Evolutionary conservation across 2,888 invertebrate species (phyloP), one percentile per base, ranked within the genome.

Genomic region (Spilarctia lutea): DNA sequence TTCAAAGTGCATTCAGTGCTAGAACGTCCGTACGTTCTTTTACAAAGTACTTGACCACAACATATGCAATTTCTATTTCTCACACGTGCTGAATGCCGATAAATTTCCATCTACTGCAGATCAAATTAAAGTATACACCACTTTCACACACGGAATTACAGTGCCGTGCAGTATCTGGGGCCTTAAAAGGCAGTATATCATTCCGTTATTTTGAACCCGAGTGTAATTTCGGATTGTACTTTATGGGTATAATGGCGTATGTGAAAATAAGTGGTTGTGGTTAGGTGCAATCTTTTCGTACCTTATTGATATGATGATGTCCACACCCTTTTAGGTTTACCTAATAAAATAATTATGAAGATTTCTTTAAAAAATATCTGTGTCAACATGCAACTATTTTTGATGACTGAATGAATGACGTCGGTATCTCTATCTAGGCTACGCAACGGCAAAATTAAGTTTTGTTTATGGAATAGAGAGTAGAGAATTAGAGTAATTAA

Each of bases 131-230:
- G 84, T 85, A 81, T 82, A 86, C 82, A 82, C 75, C 73, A 83
- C 83, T 83, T 84, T 85, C 80, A 76, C 83, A 76, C 82, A 77
- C 78, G 75, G 81, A 85, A 88, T 89, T 88, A 86, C 84, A 84
- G 85, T 78, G 82, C 80, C 82, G 75, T n/a, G 24, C 77, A 81
- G 74, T 27, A 60, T 60, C 27, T 75, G 75, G 76, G 69, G 69
- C 81, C 83, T 81, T 84, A 85, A 86, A 81, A 84, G 87, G 82
- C 75, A 74, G 72, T 82, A 82, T 88, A 88, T 88, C 86, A 88
- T 87, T 86, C 88, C 80, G 83, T 87, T 83, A 85, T 85, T 86
- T 85, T 84, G 86, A 84, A 87, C 84, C 81, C 83, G 73, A 87
- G 85, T 86, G 85, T 86, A 87, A 88, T 89, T 86, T 85, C 75